Base-by-base conservation (phyloP, 2,113 vertebrate species). In the Salminus brasiliensis region DNA sequence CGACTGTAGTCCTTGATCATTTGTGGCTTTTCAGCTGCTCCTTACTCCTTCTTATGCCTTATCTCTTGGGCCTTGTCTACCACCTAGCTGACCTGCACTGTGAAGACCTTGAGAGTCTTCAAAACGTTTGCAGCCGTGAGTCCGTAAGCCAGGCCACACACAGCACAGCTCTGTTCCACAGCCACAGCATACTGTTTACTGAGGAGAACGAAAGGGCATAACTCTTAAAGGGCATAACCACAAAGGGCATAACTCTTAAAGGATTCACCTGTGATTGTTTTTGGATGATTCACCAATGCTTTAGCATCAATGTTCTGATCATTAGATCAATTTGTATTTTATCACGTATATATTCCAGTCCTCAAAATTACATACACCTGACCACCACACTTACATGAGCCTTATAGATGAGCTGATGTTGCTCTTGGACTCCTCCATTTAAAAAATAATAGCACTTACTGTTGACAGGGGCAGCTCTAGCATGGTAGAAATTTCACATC, bases 41-140 rank as follows among this genome's bases (percentile, higher is more conserved):
- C 2, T 18, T 47, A 68, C 57, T 82, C 81, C 82, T 11, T 55
- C n/a, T 55, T 55, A 25, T 85, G 85, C 30, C 74, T 79, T 90
- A 90, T 92, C 88, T 88, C 79, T 81, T 62, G 79, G 76, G 73
- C 75, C 16, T 71, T 66, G 21, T 67, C 45, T 60, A 43, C 69
- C 43, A 60, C 73, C 67, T 69, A 70, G 68, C 52, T 30, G 57
- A 43, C 67, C 71, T 63, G 67, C 13, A 29, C 74, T 45, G 68
- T 18, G 0, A 70, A 83, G 91, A 87, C 92, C 92, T 93, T 92
- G 92, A 92, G 79, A 75, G 81, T 87, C 87, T 89, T 86, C 85
- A 91, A 87, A 92, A 91, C 89, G 90, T 72, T 81, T 30, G 86
- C 88, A 92, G 88, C 92, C 92, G 92, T 87, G 87, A 83, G 85